Evolutionary conservation across 2,113 vertebrate genomes (phyloP).

Genomic region (Myrmophylax atrothorax): DNA sequence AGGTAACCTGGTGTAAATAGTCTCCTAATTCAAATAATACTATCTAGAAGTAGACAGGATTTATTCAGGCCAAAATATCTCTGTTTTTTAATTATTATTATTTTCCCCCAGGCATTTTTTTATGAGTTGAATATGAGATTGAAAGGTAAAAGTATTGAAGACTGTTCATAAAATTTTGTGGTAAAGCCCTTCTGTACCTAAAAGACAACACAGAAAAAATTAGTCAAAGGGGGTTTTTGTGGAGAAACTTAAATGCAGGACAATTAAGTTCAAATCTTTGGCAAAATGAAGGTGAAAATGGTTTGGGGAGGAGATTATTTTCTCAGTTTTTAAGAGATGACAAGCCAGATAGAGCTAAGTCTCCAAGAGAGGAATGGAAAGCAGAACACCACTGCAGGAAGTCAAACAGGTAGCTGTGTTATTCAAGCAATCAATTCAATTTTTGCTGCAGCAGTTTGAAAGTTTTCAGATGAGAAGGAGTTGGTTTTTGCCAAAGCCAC

Average conservation of each 20-base stretch:
- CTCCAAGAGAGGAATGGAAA: not conserved
- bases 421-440: not conserved
- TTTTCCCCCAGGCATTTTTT: not conserved
- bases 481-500: not conserved
- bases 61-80: not conserved
- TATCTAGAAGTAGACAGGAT: not conserved
- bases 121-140: not conserved
- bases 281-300: not conserved
- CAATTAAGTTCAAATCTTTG: not conserved
- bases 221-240: not conserved
- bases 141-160: not conserved
- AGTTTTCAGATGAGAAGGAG: not conserved
- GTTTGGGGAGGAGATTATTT: not conserved
- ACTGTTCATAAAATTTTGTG: not conserved
- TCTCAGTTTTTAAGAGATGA: not conserved
- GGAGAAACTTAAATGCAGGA: not conserved
- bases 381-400: not conserved
- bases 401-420: not conserved
- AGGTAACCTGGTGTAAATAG: not conserved
- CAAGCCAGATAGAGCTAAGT: not conserved
- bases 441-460: not conserved
- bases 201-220: not conserved
- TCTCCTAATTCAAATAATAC: not conserved
- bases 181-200: not conserved
- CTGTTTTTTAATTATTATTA: not conserved